Conservation (phyloP, 2,113 vertebrate species). For the Helogale parvula region DNA sequence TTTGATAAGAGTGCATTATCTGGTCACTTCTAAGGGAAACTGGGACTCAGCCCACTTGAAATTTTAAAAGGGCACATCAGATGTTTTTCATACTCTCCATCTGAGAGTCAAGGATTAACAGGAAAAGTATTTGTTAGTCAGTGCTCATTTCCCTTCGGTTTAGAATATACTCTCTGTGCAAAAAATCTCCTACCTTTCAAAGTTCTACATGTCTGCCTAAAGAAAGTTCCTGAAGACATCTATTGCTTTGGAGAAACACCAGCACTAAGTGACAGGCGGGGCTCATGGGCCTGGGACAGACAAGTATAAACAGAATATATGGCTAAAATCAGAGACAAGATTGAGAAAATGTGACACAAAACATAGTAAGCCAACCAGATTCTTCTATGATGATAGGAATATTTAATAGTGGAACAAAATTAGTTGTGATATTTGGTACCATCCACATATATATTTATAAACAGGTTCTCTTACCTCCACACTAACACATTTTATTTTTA, state of each 20-base stretch:
- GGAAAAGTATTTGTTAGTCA: background rate
- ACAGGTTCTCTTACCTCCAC: background rate
- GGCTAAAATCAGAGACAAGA: background rate
- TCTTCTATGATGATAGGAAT: background rate
- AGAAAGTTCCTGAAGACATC: background rate
- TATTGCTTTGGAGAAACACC: fast-evolving
- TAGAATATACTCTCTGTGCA: background rate
- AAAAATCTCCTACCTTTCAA: background rate
- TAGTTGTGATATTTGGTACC: background rate
- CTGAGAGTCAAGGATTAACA: background rate
- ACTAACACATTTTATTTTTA: background rate
- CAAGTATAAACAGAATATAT: background rate
- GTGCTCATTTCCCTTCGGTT: background rate
- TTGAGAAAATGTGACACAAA: background rate
- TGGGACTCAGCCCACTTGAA: background rate
- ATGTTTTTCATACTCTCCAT: background rate
- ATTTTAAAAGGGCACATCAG: background rate
- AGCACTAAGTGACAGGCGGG: background rate
- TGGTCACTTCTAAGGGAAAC: background rate
- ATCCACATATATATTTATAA: background rate
- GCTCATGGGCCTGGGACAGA: background rate
- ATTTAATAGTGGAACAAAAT: background rate
- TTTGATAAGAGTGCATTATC: background rate
- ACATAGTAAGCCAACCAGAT: background rate
- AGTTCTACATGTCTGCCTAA: background rate